Base-by-base conservation (phyloP, 2,888 invertebrate genomes). In the Monochamus alternatus region DNA sequence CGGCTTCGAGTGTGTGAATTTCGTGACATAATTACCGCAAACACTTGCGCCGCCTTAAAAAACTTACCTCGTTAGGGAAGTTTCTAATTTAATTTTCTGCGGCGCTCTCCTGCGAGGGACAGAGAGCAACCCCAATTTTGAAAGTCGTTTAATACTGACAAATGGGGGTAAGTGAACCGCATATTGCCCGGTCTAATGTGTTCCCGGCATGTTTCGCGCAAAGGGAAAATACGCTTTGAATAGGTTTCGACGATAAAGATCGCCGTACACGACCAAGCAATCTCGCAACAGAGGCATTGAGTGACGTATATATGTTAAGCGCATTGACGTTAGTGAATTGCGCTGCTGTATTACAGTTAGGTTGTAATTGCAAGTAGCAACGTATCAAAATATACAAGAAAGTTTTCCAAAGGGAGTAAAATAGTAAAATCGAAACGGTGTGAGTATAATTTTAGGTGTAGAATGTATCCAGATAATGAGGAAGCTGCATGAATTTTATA, bases 61-160 rank as follows among this genome's bases (percentile, higher is more conserved):
- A 66, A 78, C 63, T 73, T 74, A 71, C 38, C 67, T 73, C 72
- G 75, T 75, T 72, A 69, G 51, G 58, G 55, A 73, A 72, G 64
- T 75, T 73, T 60, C 64, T 60, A 73, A 68, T 73, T 73, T 47
- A 63, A 68, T 69, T 65, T 73, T 47, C 64, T 32, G 10, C 55
- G 55, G 52, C 58, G 30, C 12, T 43, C 55, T 60, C 59, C 74
- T 70, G 47, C 51, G 52, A 10, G 55, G 47, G 64, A 65, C 22
- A 65, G 64, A 44, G 30, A 38, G 62, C 14, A 65, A 31, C 2
- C 47, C 47, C 31, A 47, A 65, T 30, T 65, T n/a, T 67, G 63
- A 60, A 67, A 62, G 52, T 38, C 30, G 64, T 65, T 47, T 65
- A 65, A 14, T 44, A n/a, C 30, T 10, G 30, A 65, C 64, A 47